Evolutionary conservation across 2,797 vertebrate genomes (phyloP), one percentile per base, ranked within the genome.

Genomic region (Myotis findleyi): DNA sequence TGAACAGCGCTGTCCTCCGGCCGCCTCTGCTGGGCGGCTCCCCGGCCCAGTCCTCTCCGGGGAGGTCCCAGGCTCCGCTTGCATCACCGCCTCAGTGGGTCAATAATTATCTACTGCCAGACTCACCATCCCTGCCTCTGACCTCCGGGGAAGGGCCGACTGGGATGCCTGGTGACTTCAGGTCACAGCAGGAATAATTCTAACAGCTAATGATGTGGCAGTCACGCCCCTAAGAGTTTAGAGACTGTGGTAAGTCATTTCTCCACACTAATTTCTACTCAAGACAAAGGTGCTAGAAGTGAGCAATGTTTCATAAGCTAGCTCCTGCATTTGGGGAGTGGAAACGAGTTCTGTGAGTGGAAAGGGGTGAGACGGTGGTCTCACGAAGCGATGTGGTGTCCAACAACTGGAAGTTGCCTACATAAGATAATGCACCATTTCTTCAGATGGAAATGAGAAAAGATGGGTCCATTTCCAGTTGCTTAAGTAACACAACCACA

Each of bases 61-160:
- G 73, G 51, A 38, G 11, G 16, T 7, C 85, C 57, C 62, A 69
- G 53, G 79, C 66, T 33, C 47, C 11, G 14, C 69, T 92, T 91
- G 36, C n/a, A 53, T 96, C 6, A 0, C 73, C 73, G 55, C n/a
- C 6, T 44, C 53, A 57, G 55, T 2, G 0, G 25, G 5, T 18
- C 47, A 93, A 81, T 89, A 62, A 89, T 59, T 25, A 76, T 84
- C 66, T 91, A 55, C 77, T 91, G 87, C 53, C 71, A 88, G 82
- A 36, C 36, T 87, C 44, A 53, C 77, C 91, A 90, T 53, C 36
- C 76, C 85, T 69, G 79, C 59, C 0, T 71, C 79, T 77, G 91
- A 97, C 89, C 96, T 91, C 41, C 16, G 0, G 4, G 68, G 80
- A 92, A 76, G 55, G 30, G 82, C 80, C 88, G 83, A 25, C 82